Conservation (phyloP, 2,113 vertebrate species). For the Nibea albiflora region DNA sequence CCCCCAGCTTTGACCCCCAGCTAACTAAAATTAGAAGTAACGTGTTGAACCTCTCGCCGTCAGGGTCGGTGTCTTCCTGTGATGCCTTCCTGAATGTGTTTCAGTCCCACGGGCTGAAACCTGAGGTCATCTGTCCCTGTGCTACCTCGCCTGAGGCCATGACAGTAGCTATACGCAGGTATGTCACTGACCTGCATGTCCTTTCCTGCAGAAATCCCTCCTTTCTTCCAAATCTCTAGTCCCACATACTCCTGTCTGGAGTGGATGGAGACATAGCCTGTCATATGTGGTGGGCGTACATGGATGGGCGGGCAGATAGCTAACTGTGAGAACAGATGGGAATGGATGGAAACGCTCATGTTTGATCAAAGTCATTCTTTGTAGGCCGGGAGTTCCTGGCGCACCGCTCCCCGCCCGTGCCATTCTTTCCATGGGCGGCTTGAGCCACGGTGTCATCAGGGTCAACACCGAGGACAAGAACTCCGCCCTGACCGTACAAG, state of each 20-base stretch:
- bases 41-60: constrained; percentile 21
- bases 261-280: not conserved
- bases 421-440: constrained; percentile 93
- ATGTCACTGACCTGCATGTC: constrained; percentile 17
- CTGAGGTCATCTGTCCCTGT: constrained; percentile 97
- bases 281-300: not conserved
- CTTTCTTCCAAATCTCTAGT: not conserved
- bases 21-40: constrained; percentile 2
- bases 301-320: constrained; percentile 26
- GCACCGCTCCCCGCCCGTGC: constrained; percentile 95
- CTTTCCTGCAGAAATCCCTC: not conserved
- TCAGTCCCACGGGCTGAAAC: constrained; percentile 95
- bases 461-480: constrained; percentile 99
- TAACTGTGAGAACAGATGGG: constrained; percentile 35
- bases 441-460: constrained; percentile 95
- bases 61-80: constrained; percentile 98
- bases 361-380: constrained; percentile 40
- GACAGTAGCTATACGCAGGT: constrained; percentile 98
- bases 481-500: constrained; percentile 96
- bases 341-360: constrained; percentile 20
- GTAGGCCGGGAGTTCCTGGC: constrained; percentile 92
- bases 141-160: constrained; percentile 97
- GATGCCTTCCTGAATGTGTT: constrained; percentile 98
- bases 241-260: not conserved
- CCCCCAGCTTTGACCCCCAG: not conserved